Evolutionary conservation across 2,888 invertebrate genomes (phyloP).

Genomic region (Panorpa germanica): DNA sequence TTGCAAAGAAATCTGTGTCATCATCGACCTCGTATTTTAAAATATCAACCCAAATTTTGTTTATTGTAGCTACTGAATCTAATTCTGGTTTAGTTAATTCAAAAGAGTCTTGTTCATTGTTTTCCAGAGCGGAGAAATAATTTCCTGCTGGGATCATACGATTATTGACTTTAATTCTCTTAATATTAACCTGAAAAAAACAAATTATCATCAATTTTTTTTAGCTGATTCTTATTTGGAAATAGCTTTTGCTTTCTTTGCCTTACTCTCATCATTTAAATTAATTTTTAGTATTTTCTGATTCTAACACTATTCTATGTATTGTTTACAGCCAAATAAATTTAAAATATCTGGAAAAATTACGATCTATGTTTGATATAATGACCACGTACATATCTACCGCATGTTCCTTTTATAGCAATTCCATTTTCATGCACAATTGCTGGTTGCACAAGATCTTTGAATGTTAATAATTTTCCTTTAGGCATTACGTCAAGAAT

Average conservation of each 20-base stretch:
- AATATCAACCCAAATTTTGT: constrained; percentile 70
- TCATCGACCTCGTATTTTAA: constrained; percentile 54
- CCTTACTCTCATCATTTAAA: too few species aligned
- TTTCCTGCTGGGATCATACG: constrained; percentile 69
- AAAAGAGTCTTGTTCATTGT: constrained; percentile 27
- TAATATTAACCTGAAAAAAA: constrained; percentile 46
- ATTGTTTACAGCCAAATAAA: too few species aligned
- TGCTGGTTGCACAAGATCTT: constrained; percentile 37
- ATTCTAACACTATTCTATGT: too few species aligned
- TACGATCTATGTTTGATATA: too few species aligned
- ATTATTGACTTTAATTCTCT: constrained; percentile 54
- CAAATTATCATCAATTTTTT: constrained; percentile 11
- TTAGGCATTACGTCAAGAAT: constrained; percentile 41
- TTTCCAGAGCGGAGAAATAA: constrained; percentile 40
- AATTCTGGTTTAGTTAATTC: constrained; percentile 59
- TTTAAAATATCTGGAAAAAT: too few species aligned
- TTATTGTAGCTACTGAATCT: constrained; percentile 38
- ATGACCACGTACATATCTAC: constrained; percentile 41
- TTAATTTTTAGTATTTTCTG: too few species aligned
- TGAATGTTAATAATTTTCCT: constrained; percentile 37
- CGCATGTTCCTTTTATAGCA: constrained; percentile 64
- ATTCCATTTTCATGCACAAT: constrained; percentile 65
- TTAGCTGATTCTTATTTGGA: too few species aligned
- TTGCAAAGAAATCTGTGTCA: constrained; percentile 78
- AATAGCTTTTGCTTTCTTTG: too few species aligned